Evolutionary conservation across 2,113 vertebrate genomes (phyloP).

Genomic region (Macrotus californicus): DNA sequence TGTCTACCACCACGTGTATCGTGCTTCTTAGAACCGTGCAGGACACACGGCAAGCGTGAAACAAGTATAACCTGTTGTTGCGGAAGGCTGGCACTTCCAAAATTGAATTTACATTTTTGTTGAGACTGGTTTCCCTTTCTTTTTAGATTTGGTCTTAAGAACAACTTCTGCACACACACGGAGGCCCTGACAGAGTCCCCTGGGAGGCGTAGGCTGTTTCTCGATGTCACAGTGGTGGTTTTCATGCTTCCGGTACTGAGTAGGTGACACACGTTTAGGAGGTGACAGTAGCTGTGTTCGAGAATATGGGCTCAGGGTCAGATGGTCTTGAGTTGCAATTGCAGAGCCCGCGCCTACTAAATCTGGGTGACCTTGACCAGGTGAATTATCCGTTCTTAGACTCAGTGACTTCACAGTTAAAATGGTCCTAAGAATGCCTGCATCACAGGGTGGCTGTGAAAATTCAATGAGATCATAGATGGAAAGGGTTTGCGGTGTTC

Average conservation of each 20-base stretch:
- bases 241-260: not conserved
- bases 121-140: not conserved
- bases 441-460: not conserved
- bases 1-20: accelerated
- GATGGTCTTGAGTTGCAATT: not conserved
- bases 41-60: not conserved
- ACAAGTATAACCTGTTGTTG: not conserved
- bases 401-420: not conserved
- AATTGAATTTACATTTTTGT: not conserved
- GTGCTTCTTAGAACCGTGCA: not conserved
- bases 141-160: not conserved
- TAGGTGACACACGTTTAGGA: not conserved
- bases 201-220: not conserved
- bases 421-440: not conserved
- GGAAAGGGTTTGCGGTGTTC: not conserved
- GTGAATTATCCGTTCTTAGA: not conserved
- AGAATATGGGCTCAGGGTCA: not conserved
- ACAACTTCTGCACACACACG: not conserved
- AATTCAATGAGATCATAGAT: not conserved
- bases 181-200: not conserved
- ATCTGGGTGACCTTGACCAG: not conserved
- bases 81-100: not conserved
- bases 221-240: not conserved
- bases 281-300: not conserved
- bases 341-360: not conserved